Conservation (phyloP, 2,113 vertebrate species). For the Hyperopisus bebe region DNA sequence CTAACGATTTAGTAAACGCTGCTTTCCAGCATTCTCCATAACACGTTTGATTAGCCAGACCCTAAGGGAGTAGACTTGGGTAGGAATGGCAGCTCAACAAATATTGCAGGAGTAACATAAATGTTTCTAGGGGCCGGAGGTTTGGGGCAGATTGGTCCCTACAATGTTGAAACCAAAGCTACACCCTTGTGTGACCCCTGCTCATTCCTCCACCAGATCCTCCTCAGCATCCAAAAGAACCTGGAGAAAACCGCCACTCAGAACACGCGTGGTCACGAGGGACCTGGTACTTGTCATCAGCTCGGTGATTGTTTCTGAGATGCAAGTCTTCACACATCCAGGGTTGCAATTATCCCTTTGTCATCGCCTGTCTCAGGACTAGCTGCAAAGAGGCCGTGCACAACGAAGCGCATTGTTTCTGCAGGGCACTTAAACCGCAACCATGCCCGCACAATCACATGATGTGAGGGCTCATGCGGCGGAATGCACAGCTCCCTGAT, state of each 20-base stretch:
- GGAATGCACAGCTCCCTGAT: neutral
- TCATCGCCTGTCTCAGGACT: neutral
- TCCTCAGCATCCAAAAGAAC: neutral
- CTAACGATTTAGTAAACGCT: neutral
- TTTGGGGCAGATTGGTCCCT: neutral
- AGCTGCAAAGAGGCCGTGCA: neutral
- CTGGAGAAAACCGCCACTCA: neutral
- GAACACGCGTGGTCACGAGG: neutral
- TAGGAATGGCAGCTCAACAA: neutral
- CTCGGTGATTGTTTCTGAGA: neutral
- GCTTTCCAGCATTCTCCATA: neutral
- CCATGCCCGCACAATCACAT: neutral
- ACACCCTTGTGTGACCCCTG: neutral
- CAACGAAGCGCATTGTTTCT: neutral
- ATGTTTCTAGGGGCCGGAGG: neutral
- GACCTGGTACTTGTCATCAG: neutral
- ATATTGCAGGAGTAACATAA: neutral
- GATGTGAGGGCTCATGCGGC: neutral
- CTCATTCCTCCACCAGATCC: neutral
- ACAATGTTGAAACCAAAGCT: neutral
- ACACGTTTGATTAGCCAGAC: neutral
- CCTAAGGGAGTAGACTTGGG: neutral
- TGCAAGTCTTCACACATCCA: conserved; percentile 16
- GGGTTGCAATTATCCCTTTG: conserved; percentile 14
- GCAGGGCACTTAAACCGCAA: neutral